A percentile compares a stretch with the other conserved stretches of the same genome.
phyloP scores from a whole-genome alignment of 1,140 invertebrate genomes.

The Araneus ventricosus region DNA sequence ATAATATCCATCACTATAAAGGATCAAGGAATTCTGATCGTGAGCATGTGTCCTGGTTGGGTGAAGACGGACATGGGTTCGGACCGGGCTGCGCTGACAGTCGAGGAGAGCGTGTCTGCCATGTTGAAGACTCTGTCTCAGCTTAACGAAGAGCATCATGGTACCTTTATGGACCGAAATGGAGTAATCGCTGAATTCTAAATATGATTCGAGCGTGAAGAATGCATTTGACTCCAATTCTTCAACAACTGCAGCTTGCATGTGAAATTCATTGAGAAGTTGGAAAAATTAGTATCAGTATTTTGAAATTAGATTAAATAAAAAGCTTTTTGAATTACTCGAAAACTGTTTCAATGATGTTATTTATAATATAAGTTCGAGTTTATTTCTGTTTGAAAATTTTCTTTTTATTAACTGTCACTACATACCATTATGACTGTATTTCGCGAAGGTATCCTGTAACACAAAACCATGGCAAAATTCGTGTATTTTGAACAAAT shows the following conservation, averaged over 20 bases:
- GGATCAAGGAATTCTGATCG: conserved; percentile 5
- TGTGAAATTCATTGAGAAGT: background rate
- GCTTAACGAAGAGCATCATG: conserved; percentile 27
- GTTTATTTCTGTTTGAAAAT: too few species aligned
- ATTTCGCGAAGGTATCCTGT: too few species aligned
- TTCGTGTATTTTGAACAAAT: too few species aligned
- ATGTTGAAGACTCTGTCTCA: background rate
- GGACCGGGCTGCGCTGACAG: background rate
- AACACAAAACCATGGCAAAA: too few species aligned
- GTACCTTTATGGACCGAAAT: conserved; percentile 83
- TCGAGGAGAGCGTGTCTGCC: conserved; percentile 9
- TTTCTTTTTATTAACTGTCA: too few species aligned
- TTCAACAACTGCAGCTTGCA: background rate
- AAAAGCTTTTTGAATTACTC: too few species aligned
- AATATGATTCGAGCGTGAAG: background rate
- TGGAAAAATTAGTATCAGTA: too few species aligned
- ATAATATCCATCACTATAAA: background rate
- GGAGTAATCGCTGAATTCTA: background rate
- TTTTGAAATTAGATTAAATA: too few species aligned
- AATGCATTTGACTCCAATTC: background rate
- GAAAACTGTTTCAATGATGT: too few species aligned
- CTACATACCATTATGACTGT: too few species aligned
- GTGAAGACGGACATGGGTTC: conserved; percentile 56
- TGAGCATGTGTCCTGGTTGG: conserved; percentile 52
- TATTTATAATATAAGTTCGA: too few species aligned